phyloP scores from a whole-genome alignment of 2,888 invertebrate genomes.

The Neoscelio sp. region DNA sequence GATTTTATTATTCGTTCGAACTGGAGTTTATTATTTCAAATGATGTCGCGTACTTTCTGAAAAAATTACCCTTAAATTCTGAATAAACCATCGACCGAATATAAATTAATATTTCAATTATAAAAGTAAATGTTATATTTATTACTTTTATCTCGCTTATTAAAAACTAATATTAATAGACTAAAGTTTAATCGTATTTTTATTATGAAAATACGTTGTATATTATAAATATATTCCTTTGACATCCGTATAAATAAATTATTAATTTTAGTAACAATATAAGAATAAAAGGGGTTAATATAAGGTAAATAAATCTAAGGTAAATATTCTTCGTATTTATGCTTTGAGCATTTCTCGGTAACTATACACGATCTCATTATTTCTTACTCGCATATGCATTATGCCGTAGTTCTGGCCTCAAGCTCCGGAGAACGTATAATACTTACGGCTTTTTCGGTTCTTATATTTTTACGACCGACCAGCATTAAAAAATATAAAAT shows the following conservation, averaged over 20 bases:
- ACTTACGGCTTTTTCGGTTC: constrained; percentile 70
- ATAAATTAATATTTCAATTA: no score
- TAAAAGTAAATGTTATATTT: no score
- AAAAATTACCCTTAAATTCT: background rate
- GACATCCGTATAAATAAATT: no score
- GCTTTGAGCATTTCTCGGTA: constrained; percentile 24
- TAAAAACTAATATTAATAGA: no score
- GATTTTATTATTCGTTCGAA: constrained; percentile 7
- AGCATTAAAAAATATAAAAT: constrained; percentile 67
- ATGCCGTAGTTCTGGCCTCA: constrained; percentile 30
- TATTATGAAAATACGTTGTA: no score
- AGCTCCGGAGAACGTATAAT: constrained; percentile 66
- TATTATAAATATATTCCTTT: no score
- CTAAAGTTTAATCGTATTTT: no score
- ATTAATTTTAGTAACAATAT: no score
- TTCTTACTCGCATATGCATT: constrained; percentile 54
- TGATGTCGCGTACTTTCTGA: no score
- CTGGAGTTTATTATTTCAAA: constrained; percentile 1
- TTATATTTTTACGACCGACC: constrained; percentile 75
- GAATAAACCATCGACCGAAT: background rate
- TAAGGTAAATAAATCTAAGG: no score
- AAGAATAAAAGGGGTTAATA: no score
- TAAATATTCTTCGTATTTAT: constrained; percentile 3
- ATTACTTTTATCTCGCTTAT: no score
- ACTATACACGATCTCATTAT: constrained; percentile 70